These are phyloP conservation scores for Callithrix jacchus DNA, from an alignment of 2,113 vertebrate genomes.

Conservation along the genomic window DNA sequence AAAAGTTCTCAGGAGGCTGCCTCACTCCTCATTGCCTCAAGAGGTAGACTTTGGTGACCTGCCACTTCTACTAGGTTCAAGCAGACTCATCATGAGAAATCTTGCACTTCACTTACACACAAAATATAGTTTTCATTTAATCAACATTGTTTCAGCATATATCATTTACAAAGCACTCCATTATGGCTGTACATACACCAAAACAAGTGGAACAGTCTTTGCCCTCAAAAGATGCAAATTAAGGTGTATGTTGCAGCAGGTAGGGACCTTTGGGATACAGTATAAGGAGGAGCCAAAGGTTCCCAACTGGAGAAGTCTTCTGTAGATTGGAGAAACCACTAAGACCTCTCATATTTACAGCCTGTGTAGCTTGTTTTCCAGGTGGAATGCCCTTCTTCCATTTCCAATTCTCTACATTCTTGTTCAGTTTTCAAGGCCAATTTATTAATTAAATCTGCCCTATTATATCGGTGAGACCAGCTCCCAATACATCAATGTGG, in stretches of 20 bases:
- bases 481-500: too few relatives aligned
- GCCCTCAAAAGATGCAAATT: not conserved
- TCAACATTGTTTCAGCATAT: not conserved
- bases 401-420: not conserved
- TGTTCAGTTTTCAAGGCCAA: not conserved
- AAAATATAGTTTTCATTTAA: conserved; percentile 16
- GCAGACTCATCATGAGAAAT: not conserved
- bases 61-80: not conserved
- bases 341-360: not conserved
- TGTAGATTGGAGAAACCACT: not conserved
- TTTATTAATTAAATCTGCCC: not conserved
- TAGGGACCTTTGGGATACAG: not conserved
- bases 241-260: not conserved
- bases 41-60: not conserved
- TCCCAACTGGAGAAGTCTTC: not conserved
- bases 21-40: not conserved
- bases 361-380: not conserved
- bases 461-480: too few relatives aligned
- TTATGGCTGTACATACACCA: not conserved
- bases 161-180: not conserved
- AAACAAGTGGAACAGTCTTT: not conserved
- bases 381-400: not conserved
- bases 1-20: not conserved
- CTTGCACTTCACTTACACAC: not conserved
- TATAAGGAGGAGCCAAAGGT: not conserved